A percentile compares a stretch with the other conserved stretches of the same genome.
Conservation (phyloP, 2,797 vertebrate species). For the Enteromius fasciolatus region DNA sequence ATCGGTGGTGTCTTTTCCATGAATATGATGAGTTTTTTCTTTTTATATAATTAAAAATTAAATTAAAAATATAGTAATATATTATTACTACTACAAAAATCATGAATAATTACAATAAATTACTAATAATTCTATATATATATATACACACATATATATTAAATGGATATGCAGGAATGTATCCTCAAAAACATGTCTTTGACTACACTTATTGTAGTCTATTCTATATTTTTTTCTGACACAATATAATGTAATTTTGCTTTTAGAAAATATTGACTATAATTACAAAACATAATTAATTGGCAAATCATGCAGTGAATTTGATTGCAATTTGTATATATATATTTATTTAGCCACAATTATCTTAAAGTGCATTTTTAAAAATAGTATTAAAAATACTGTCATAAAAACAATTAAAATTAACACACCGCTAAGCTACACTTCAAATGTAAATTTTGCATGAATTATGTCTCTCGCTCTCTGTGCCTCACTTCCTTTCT, state of each 20-base stretch:
- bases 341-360: not conserved
- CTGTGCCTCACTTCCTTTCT: constrained; percentile 25
- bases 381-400: not conserved
- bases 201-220: not conserved
- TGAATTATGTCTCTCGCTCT: constrained; percentile 22
- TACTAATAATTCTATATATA: not conserved
- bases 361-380: not conserved
- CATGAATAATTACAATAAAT: not conserved
- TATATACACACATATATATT: not conserved
- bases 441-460: not conserved
- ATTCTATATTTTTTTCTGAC: not conserved
- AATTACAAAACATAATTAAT: not conserved
- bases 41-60: not conserved
- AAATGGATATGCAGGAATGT: not conserved
- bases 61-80: not conserved
- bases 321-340: not conserved
- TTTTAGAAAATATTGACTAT: not conserved
- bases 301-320: not conserved
- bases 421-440: not conserved
- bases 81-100: not conserved
- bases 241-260: not conserved
- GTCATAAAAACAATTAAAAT: not conserved
- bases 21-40: not conserved
- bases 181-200: not conserved
- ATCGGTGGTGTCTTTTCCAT: not conserved